Percentiles rank a stretch among this genome's conserved stretches.
phyloP scores from a whole-genome alignment of 2,113 vertebrate species.

The Martes martes region DNA sequence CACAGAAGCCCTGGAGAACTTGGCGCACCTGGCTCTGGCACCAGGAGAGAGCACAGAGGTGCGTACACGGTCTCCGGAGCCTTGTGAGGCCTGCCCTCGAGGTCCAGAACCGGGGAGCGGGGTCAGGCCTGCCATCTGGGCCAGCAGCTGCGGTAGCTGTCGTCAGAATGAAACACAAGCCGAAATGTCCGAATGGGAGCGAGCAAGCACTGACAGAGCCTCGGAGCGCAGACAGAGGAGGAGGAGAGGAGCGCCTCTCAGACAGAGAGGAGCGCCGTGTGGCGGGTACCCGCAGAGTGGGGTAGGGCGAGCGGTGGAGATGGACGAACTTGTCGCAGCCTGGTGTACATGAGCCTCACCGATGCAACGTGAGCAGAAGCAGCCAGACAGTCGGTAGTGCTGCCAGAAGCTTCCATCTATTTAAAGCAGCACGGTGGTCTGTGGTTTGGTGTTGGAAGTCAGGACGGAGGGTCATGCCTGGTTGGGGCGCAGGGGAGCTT shows the following conservation, averaged over 20 bases:
- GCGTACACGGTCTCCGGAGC: fast-evolving
- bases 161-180: fast-evolving
- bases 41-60: fast-evolving
- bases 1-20: background rate
- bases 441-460: fast-evolving
- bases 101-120: background rate
- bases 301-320: fast-evolving
- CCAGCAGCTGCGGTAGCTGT: background rate
- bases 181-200: fast-evolving
- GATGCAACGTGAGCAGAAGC: fast-evolving
- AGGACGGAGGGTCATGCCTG: fast-evolving
- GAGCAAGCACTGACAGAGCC: background rate
- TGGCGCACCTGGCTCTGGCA: background rate
- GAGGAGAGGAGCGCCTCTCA: too few species aligned
- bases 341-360: fast-evolving
- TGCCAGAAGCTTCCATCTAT: fast-evolving
- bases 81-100: background rate
- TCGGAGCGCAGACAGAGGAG: too few species aligned
- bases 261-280: fast-evolving
- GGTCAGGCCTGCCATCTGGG: background rate
- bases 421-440: fast-evolving
- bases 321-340: fast-evolving
- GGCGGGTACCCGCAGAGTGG: fast-evolving
- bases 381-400: background rate
- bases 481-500: background rate